Base-by-base conservation (phyloP, 2,888 invertebrate genomes). In the Autographa pulchrina region DNA sequence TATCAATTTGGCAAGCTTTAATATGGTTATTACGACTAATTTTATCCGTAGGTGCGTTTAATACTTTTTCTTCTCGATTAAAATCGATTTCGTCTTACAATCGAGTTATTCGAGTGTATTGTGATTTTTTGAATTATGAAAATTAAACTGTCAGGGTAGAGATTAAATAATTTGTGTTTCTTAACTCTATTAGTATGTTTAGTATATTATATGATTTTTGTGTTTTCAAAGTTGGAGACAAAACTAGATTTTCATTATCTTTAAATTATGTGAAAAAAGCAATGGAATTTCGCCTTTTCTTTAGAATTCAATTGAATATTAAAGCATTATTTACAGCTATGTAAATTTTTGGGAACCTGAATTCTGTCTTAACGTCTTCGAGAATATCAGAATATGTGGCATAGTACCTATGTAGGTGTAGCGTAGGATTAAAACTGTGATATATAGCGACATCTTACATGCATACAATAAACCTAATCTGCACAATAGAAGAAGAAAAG, bases 1-100 rank as follows among this genome's bases (percentile, higher is more conserved):
- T 95, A 95, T 93, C 93, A 92, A 96, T 95, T 95, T 95, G 92
- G 94, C 95, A 95, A 94, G 95, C 90, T 90, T 89, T 91, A 91
- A 90, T 91, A 80, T 79, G 83, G 84, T 90, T 84, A 91, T 84
- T 77, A 80, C 68, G 65, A 68, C 65, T 72, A 76, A 70, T 78
- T 72, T 66, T 72, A 70, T 73, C 63, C 43, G 65, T 75, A 71
- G 62, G 65, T 71, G 70, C 61, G 58, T 72, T 74, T 68, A 35
- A 32, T 25, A 4, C 63, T 73, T 74, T 79, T 74, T 72, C 66
- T 59, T 74, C 58, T 52, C 11, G 60, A 62, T 58, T 72, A 32
- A 71, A 64, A 41, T 59, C 54, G 11, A 62, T 41, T 66, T 67
- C 59, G 61, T 66, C 20, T 68, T 65, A 18, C 67, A 73, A 80